Evolutionary conservation across 2,113 vertebrate genomes (phyloP), one percentile per base, ranked within the genome.

Genomic region (Chroicocephalus ridibundus): DNA sequence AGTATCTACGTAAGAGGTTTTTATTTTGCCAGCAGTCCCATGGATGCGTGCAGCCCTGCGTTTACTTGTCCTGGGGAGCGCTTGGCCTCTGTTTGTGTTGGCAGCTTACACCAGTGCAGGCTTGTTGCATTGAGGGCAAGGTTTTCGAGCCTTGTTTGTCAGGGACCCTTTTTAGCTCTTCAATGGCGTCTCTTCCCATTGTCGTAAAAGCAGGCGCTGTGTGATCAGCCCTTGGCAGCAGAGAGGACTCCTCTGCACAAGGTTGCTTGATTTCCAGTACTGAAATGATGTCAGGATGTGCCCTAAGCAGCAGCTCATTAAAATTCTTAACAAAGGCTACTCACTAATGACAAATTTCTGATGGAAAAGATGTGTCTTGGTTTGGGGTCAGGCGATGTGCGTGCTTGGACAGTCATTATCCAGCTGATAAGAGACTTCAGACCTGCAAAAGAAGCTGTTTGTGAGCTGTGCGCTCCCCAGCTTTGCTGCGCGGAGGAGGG

Each of bases 161-260:
- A 69, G 40, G 71, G 36, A 13, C 36, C 14, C 17, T 71, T 65
- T 29, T 14, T 19, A 77, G 58, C 68, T 75, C 36, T 47, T 79
- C 49, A 8, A 1, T 82, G 49, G 55, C 13, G 9, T 52, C 70
- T 25, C 57, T 52, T 57, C 46, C 57, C 15, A 1, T 26, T 32
- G 55, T 13, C 0, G 2, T n/a, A 55, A n/a, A 22, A 36, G 78
- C 61, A 10, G 75, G 46, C 1, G 0, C 34, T 66, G 38, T 27
- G 62, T 21, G 38, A 24, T 22, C 72, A 69, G 79, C 60, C 47
- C 38, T 24, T 40, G 87, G 79, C 85, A 38, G 65, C 34, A 32
- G 4, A 32, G 10, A 55, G 29, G 38, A n/a, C 60, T 19, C 74
- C 49, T 76, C 46, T 15, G 57, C 29, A 2, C 29, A 6, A n/a